These are phyloP conservation scores for Pantherophis guttatus DNA, from an alignment of 2,113 vertebrate species.

Conservation along the genomic window DNA sequence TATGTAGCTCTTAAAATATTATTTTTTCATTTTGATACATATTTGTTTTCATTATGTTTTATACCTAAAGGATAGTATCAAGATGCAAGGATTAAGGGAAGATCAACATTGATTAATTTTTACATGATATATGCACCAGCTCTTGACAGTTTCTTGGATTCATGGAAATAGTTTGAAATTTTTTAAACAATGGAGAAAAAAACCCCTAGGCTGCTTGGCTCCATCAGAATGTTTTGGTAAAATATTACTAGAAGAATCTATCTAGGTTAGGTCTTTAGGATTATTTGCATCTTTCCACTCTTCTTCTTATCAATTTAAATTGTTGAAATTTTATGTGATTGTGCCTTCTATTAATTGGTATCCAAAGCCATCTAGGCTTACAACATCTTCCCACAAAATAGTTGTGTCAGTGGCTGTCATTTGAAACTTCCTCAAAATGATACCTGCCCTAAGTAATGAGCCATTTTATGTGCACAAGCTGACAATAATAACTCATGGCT, in stretches of 20 bases:
- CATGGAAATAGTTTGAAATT: constrained; percentile 22
- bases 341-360: not conserved
- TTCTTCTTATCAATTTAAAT: not conserved
- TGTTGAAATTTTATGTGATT: not conserved
- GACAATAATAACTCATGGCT: not conserved
- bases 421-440: not conserved
- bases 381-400: not conserved
- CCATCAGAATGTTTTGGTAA: not conserved
- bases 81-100: constrained; percentile 8
- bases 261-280: not conserved
- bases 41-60: constrained; percentile 18
- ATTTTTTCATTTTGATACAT: constrained; percentile 3
- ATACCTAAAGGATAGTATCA: not conserved
- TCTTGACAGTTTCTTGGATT: constrained; percentile 32
- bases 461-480: not conserved
- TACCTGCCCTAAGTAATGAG: not conserved
- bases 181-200: not conserved
- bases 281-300: not conserved
- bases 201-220: not conserved
- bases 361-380: not conserved
- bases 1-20: constrained; percentile 15
- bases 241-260: not conserved
- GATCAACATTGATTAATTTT: constrained; percentile 19
- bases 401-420: not conserved
- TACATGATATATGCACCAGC: not conserved